A percentile compares a stretch with the other conserved stretches of the same genome.
Evolutionary conservation across 2,888 invertebrate genomes (phyloP).

Genomic region (Perithous albicinctus): DNA sequence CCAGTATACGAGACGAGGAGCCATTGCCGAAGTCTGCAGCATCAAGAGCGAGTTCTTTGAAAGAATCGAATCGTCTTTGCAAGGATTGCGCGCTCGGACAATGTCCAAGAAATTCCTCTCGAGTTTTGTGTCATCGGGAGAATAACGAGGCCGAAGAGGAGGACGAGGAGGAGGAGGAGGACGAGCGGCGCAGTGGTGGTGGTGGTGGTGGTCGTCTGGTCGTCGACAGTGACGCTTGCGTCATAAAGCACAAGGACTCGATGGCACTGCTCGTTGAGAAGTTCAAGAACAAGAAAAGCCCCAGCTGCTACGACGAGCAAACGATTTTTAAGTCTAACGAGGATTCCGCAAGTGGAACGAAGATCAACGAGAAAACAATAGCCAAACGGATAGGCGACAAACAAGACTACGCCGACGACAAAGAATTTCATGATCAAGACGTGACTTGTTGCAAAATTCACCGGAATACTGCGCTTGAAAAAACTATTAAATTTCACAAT

Average conservation of each 20-base stretch:
- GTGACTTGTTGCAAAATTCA: conserved; percentile 12
- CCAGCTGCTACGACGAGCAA: conserved; percentile 52
- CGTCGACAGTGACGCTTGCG: conserved; percentile 59
- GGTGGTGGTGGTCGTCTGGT: conserved; percentile 53
- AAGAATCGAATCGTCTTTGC: conserved; percentile 35
- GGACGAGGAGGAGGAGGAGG: conserved; percentile 67
- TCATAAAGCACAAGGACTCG: conserved; percentile 80
- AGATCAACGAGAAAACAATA: conserved; percentile 49
- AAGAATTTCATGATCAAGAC: conserved; percentile 26
- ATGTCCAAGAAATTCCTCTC: conserved; percentile 56
- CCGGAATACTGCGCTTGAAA: conserved; percentile 16
- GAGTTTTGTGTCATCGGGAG: conserved; percentile 64
- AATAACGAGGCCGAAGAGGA: conserved; percentile 64
- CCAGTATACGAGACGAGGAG: conserved; percentile 35
- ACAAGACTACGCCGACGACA: conserved; percentile 25
- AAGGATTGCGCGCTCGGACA: conserved; percentile 51
- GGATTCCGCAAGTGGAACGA: conserved; percentile 30
- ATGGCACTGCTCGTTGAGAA: conserved; percentile 79
- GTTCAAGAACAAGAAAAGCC: conserved; percentile 68
- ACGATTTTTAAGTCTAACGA: conserved; percentile 48
- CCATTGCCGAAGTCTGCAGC: conserved; percentile 12
- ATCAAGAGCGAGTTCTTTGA: conserved; percentile 34
- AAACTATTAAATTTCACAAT: conserved; percentile 17
- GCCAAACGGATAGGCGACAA: conserved; percentile 15
- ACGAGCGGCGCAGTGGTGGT: too few relatives aligned